These are phyloP conservation scores for Prionace glauca DNA, from an alignment of 2,797 vertebrate genomes.

Conservation along the genomic window DNA sequence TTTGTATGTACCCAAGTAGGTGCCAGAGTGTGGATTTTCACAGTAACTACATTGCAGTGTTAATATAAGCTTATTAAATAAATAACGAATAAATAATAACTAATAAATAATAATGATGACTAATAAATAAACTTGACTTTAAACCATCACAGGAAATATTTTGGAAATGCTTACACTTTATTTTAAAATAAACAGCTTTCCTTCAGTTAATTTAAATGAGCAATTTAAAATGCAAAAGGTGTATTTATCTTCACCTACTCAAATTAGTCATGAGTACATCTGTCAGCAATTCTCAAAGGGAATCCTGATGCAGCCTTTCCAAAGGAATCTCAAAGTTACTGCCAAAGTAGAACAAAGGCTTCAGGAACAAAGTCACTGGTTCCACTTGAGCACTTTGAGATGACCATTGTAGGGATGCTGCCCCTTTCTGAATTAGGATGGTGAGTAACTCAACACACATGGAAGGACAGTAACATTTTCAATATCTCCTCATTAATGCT, in stretches of 20 bases:
- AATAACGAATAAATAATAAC: no score
- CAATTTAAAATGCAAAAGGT: neutral
- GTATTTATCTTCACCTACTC: no score
- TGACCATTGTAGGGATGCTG: neutral
- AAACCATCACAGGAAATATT: neutral
- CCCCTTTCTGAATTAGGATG: neutral
- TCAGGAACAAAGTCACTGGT: neutral
- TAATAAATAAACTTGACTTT: no score
- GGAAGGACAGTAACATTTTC: neutral
- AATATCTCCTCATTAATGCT: neutral
- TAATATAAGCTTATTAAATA: no score
- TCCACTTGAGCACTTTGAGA: neutral
- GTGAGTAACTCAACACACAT: neutral
- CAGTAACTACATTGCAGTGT: no score
- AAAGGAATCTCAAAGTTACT: neutral
- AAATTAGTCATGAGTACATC: neutral
- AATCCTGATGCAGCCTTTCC: neutral
- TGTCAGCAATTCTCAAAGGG: neutral
- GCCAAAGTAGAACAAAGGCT: neutral
- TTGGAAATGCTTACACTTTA: neutral
- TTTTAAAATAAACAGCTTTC: neutral
- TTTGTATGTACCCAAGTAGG: no score
- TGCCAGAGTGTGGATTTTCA: no score
- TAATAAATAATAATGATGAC: no score
- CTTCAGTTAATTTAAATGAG: neutral